These are phyloP conservation scores for Atherinomorus stipes DNA, from an alignment of 2,113 vertebrate species.

Conservation along the genomic window DNA sequence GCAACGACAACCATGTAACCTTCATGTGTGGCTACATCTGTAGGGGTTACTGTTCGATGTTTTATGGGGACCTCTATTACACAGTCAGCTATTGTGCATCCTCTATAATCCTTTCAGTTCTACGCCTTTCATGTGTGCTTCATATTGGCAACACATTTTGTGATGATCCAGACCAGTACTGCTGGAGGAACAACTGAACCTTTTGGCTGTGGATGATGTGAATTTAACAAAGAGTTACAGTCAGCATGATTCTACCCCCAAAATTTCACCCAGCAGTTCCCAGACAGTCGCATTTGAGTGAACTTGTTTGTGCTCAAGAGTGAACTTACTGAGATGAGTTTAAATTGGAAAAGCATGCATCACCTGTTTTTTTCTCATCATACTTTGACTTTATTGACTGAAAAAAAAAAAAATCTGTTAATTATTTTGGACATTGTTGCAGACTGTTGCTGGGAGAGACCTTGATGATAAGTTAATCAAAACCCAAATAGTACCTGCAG, in stretches of 20 bases:
- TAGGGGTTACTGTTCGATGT: slow-evolving; percentile 52
- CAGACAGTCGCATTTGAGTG: too few species aligned
- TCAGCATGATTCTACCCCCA: background rate
- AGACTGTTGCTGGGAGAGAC: too few species aligned
- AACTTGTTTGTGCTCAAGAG: too few species aligned
- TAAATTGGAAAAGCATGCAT: too few species aligned
- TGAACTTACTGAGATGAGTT: too few species aligned
- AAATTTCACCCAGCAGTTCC: too few species aligned
- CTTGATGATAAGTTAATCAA: too few species aligned
- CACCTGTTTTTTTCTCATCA: too few species aligned
- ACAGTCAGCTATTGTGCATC: slow-evolving; percentile 49
- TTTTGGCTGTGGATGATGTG: background rate
- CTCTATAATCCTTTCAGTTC: slow-evolving; percentile 41
- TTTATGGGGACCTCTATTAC: slow-evolving; percentile 48
- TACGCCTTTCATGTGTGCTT: slow-evolving; percentile 16
- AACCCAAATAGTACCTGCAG: background rate
- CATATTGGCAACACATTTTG: slow-evolving; percentile 11
- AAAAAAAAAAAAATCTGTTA: too few species aligned
- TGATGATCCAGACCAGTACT: slow-evolving; percentile 16
- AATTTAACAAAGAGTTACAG: background rate
- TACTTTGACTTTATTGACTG: too few species aligned
- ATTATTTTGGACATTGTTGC: too few species aligned
- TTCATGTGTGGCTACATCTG: slow-evolving; percentile 59
- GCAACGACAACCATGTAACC: slow-evolving; percentile 58
- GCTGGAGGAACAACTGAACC: background rate